Evolutionary conservation across 2,797 vertebrate genomes (phyloP).

Genomic region (Capromys pilorides): DNA sequence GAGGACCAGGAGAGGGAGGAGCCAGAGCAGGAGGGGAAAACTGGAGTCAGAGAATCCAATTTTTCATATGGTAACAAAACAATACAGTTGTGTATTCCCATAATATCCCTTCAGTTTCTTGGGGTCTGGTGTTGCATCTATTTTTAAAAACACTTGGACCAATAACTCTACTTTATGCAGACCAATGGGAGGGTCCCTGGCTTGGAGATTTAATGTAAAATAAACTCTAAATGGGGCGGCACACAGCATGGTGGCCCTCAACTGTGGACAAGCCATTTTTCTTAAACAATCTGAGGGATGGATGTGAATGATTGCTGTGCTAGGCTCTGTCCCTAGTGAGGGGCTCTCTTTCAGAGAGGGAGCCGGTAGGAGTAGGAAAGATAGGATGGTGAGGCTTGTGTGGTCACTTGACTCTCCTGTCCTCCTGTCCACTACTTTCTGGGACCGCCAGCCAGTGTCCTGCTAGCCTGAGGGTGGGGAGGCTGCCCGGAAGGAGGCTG

Average conservation of each 20-base stretch:
- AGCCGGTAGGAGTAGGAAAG: neutral
- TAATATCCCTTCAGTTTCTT: conserved; percentile 79
- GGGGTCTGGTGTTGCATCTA: conserved; percentile 73
- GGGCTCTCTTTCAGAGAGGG: neutral
- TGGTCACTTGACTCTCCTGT: neutral
- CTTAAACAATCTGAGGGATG: neutral
- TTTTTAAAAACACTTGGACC: conserved; percentile 76
- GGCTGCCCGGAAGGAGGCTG: neutral
- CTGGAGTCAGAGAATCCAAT: conserved; percentile 57
- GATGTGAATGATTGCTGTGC: neutral
- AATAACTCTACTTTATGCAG: conserved; percentile 73
- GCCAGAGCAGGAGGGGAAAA: conserved; percentile 30
- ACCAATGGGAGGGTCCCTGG: conserved; percentile 59
- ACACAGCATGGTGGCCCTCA: neutral
- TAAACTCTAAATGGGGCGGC: conserved; percentile 50
- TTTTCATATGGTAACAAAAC: conserved; percentile 72
- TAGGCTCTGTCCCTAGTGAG: neutral
- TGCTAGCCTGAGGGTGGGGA: no score
- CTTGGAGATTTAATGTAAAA: conserved; percentile 67
- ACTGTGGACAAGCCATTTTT: neutral
- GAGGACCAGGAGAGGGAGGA: conserved; percentile 55
- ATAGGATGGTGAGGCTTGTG: neutral
- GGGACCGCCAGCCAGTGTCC: neutral
- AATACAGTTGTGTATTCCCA: conserved; percentile 72
- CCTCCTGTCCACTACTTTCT: neutral